Conservation (phyloP, 2,113 vertebrate genomes). For the Oreochromis spilurus region DNA sequence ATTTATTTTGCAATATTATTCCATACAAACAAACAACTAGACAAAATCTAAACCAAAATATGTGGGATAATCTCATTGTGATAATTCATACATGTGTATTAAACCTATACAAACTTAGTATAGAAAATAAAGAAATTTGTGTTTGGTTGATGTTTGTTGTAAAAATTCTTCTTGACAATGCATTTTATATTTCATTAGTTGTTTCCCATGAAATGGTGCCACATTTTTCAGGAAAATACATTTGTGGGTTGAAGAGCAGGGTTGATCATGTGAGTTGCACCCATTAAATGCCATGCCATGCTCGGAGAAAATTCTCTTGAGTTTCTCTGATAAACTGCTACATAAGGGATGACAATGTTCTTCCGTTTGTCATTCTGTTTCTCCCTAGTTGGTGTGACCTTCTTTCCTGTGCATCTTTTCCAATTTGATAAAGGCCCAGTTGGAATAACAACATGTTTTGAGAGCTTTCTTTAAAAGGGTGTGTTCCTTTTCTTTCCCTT, state of each 20-base stretch:
- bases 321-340: neutral
- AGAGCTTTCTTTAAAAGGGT: neutral
- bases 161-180: neutral
- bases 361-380: neutral
- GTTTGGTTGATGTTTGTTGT: neutral
- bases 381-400: neutral
- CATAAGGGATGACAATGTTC: neutral
- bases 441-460: neutral
- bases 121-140: neutral
- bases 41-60: neutral
- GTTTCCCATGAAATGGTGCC: neutral
- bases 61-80: neutral
- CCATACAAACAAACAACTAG: neutral
- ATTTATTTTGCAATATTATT: neutral
- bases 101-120: neutral
- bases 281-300: neutral
- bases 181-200: neutral
- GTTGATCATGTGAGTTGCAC: neutral
- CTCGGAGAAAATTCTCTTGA: neutral
- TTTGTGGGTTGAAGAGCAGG: neutral
- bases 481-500: neutral
- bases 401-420: neutral
- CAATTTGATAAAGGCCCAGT: neutral
- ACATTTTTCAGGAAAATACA: neutral
- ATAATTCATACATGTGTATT: neutral